Percentiles rank a stretch among this genome's conserved stretches.
These are phyloP conservation scores for Teleogryllus occipitalis DNA, from an alignment of 1,140 invertebrate genomes.

Conservation along the genomic window DNA sequence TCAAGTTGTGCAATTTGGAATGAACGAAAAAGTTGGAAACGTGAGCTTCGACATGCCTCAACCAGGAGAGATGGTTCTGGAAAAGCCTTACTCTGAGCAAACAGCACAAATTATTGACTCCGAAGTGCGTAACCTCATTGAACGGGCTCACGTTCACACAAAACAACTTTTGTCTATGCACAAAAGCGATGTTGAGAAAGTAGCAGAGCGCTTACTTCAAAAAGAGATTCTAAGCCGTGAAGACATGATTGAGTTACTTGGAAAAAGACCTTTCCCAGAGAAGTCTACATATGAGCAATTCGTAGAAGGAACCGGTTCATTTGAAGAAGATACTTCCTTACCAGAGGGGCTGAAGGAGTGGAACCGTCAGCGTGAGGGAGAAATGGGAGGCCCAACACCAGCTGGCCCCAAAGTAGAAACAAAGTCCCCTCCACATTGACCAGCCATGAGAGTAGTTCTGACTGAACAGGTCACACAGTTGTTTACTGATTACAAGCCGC, in stretches of 20 bases:
- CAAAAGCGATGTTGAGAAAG: constrained; percentile 81
- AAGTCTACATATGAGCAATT: constrained; percentile 99
- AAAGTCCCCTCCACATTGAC: not conserved
- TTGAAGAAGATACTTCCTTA: constrained; percentile 91
- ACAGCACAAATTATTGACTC: constrained; percentile 94
- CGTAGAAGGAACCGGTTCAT: constrained; percentile 95
- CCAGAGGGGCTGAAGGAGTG: constrained; percentile 94
- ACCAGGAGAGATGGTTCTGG: constrained; percentile 83
- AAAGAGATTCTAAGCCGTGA: constrained; percentile 87
- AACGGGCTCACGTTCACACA: constrained; percentile 72
- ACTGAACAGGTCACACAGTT: too few relatives aligned
- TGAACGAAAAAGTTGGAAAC: constrained; percentile 96
- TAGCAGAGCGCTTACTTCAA: constrained; percentile 30
- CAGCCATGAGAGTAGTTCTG: too few relatives aligned
- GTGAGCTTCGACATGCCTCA: constrained; percentile 93
- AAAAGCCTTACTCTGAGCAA: constrained; percentile 97
- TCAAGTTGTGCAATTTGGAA: constrained; percentile 87
- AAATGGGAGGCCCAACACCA: not conserved
- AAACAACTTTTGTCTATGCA: constrained; percentile 72
- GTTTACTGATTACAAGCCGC: too few relatives aligned
- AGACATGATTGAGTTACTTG: constrained; percentile 96
- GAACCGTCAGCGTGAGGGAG: constrained; percentile 63
- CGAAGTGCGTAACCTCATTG: constrained; percentile 84
- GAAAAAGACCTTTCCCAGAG: constrained; percentile 90
- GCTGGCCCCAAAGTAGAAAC: not conserved